Evolutionary conservation across 2,113 vertebrate genomes (phyloP).

Genomic region (Myrmophylax atrothorax): DNA sequence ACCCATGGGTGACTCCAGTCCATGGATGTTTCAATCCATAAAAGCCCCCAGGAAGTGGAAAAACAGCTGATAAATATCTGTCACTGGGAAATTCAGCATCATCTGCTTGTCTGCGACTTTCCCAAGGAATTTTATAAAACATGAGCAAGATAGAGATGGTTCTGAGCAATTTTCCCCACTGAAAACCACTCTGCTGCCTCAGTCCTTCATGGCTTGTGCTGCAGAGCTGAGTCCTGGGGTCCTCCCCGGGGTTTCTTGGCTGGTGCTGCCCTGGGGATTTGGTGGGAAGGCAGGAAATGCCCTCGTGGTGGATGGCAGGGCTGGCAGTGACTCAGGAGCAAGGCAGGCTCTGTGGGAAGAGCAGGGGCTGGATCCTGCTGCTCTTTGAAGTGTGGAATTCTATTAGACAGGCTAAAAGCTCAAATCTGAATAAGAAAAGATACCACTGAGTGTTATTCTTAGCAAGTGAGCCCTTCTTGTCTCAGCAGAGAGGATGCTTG

Average conservation of each 20-base stretch:
- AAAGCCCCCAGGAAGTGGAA: not conserved
- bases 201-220: fast-evolving
- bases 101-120: not conserved
- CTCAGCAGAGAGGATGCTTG: not conserved
- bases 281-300: not conserved
- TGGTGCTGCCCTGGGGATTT: not conserved
- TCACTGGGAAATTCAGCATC: not conserved
- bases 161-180: not conserved
- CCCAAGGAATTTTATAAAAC: not conserved
- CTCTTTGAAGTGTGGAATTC: not conserved
- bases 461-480: not conserved
- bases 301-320: not conserved
- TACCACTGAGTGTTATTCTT: not conserved
- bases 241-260: not conserved
- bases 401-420: not conserved
- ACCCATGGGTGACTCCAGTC: fast-evolving
- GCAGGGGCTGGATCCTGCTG: not conserved
- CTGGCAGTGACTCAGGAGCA: slow-evolving; percentile 9
- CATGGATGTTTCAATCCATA: fast-evolving
- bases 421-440: not conserved
- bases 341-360: not conserved
- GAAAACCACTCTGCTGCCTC: not conserved
- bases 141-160: fast-evolving
- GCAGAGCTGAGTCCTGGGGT: not conserved
- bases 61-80: fast-evolving